Percentiles rank a stretch among this genome's conserved stretches.
These are phyloP conservation scores for Peromyscus attwateri DNA, from an alignment of 2,797 vertebrate species.

Conservation along the genomic window DNA sequence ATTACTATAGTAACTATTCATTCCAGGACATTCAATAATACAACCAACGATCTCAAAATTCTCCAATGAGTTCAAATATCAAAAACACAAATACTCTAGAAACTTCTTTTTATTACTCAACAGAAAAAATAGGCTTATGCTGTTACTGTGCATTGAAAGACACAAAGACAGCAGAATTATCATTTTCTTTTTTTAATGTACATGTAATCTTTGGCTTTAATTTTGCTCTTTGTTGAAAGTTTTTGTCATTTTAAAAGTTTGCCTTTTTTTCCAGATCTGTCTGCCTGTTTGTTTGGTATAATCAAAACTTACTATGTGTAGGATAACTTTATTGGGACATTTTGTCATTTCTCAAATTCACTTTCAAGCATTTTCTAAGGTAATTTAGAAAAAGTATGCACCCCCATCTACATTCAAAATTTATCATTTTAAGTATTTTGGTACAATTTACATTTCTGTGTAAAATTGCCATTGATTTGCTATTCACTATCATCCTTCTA, in stretches of 20 bases:
- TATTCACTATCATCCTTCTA: not conserved
- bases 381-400: not conserved
- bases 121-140: not conserved
- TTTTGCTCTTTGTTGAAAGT: not conserved
- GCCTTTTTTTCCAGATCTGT: not conserved
- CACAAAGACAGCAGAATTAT: not conserved
- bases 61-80: conserved; percentile 23
- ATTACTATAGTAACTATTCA: not conserved
- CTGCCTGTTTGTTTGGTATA: not conserved
- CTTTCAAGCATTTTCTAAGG: not conserved
- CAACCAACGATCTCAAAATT: not conserved
- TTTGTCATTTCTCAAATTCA: not conserved
- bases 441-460: not conserved
- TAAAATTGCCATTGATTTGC: conserved; percentile 1
- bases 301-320: not conserved
- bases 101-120: conserved; percentile 8
- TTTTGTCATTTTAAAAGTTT: not conserved
- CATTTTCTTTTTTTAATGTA: not conserved
- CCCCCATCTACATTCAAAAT: not conserved
- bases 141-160: not conserved
- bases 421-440: not conserved
- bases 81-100: conserved; percentile 44
- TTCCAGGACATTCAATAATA: not conserved
- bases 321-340: not conserved
- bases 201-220: not conserved